Evolutionary conservation across 2,797 vertebrate species (phyloP), one percentile per base, ranked within the genome.

Genomic region (Furcifer pardalis): DNA sequence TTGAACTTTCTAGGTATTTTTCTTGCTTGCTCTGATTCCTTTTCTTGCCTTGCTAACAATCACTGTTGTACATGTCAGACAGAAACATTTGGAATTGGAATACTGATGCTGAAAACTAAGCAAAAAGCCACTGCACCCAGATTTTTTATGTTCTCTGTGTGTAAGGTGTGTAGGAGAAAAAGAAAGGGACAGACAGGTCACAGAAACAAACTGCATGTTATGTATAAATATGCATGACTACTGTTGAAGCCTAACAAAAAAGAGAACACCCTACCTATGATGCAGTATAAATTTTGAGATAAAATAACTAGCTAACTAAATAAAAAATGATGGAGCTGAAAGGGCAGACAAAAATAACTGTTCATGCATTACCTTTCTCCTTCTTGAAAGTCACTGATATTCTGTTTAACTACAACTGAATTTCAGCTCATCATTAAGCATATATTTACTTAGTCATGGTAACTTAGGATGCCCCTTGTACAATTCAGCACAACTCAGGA

Each of bases 371-470:
- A 62, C 56, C 44, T 44, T 56, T 77, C 80, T 83, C 5, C 3
- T 23, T 69, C 19, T 3, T 60, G 49, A 84, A 89, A 88, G 83
- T 85, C 19, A 82, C 13, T 89, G 63, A 74, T 42, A 30, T 60
- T 37, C 72, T 85, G 32, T 77, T 84, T 66, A 86, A 13, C 81
- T 83, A 68, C 82, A 89, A 25, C 40, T 84, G 71, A 90, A 79
- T 69, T 79, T 71, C 44, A 90, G 66, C 87, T 91, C 73, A 90
- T 85, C 63, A 82, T 86, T 80, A 91, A 77, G 44, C 65, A 30
- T 76, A 15, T 76, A 71, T 88, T 94, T 91, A 85, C 46, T 44
- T 72, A 85, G 71, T n/a, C 49, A 5, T 13, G 69, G 66, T 4
- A 82, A 65, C 72, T 79, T 91, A 73, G 62, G 19, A 74, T 62